Conservation (phyloP, 2,888 invertebrate genomes). For the Hyposoter didymator region DNA sequence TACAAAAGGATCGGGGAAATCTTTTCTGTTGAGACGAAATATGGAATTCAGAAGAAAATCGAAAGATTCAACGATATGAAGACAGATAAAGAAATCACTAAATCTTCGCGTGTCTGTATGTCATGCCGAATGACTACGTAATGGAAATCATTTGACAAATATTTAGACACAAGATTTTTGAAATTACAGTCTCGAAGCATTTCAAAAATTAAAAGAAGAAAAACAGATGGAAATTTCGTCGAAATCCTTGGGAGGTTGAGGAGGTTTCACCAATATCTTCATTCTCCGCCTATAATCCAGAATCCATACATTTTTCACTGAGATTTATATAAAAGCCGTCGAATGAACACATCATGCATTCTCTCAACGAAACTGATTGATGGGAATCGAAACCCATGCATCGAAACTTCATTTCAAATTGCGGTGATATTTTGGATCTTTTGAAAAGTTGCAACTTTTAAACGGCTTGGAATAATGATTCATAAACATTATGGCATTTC, state of each 20-base stretch:
- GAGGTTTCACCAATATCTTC: conserved; percentile 70
- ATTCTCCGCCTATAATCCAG: neutral
- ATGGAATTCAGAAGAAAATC: conserved; percentile 18
- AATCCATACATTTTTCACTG: neutral
- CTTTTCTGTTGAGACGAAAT: conserved; percentile 12
- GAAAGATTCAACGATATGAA: neutral
- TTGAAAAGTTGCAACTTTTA: neutral
- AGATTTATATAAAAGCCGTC: neutral
- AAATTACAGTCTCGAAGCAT: neutral
- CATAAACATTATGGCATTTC: neutral
- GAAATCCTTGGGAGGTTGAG: conserved; percentile 70
- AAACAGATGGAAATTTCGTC: conserved; percentile 69
- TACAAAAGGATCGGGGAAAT: neutral
- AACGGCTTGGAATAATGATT: neutral
- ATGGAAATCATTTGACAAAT: neutral
- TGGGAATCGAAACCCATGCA: neutral
- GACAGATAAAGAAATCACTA: neutral
- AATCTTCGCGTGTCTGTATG: neutral
- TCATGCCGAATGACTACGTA: no score
- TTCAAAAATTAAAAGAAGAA: conserved; percentile 1
- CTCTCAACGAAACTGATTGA: neutral
- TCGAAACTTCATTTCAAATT: neutral
- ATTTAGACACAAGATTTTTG: neutral
- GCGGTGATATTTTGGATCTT: neutral
- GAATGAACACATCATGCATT: no score